Evolutionary conservation across 2,113 vertebrate species (phyloP), one percentile per base, ranked within the genome.

Genomic region (Leptobrachium leishanense): DNA sequence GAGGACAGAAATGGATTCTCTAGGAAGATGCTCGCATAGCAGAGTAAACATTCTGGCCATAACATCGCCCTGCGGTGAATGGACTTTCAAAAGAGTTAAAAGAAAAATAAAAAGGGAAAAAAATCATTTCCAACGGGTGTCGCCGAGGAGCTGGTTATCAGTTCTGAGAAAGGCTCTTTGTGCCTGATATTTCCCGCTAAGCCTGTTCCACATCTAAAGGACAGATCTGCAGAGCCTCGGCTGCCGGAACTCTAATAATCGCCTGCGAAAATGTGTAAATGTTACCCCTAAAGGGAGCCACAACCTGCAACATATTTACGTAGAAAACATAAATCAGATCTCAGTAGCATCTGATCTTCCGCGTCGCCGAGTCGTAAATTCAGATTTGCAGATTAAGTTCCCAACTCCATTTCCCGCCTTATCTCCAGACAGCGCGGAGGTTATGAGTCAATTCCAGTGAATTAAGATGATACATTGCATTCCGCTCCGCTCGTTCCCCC

Each of bases 331-430:
- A n/a, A 31, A 20, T 65, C 31, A 65, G 31, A 65, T 65, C 63
- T 39, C 31, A 65, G 63, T 65, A 65, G 63, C 63, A 65, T 65
- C 63, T 65, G 9, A 20, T 65, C 63, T 65, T 65, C 63, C 31
- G 39, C 39, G 6, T 65, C 15, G 5, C 63, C 20, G 3, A 65
- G 63, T 65, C 63, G 20, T 65, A 31, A 20, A 65, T 65, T 65
- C 63, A 5, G 63, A 65, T 65, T 31, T 65, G 63, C 20, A 65
- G 63, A 65, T 65, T 65, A 20, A 65, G 15, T 65, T 65, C 20
- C 63, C 15, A 65, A n/a, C 15, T 39, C 6, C 63, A 6, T 31
- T 65, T 65, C 5, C 46, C 63, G 39, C 63, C 31, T 65, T 39
- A 65, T 39, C 63, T 39, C 63, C 63, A 65, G 15, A 39, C 63